Percentiles rank a stretch among this genome's conserved stretches.
These are phyloP conservation scores for Andrena hattorfiana DNA, from an alignment of 2,888 invertebrate species.

Conservation along the genomic window DNA sequence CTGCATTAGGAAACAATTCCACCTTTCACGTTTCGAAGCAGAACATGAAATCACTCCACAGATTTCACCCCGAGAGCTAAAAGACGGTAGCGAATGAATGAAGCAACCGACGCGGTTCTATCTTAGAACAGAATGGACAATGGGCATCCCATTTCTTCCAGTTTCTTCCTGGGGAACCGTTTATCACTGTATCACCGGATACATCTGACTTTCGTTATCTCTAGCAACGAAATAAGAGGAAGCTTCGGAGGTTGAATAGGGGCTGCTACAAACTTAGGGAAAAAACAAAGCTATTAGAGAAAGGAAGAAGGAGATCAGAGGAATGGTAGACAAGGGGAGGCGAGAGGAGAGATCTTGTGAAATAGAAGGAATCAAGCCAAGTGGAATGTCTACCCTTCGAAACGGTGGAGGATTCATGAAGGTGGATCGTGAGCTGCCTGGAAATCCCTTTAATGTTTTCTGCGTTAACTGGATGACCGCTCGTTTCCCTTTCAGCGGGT, in stretches of 20 bases:
- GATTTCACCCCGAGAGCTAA: not conserved
- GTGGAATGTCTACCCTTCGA: constrained; percentile 54
- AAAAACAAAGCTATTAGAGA: constrained; percentile 51
- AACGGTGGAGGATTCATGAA: constrained; percentile 45
- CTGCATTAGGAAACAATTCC: not conserved
- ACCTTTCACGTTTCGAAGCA: not conserved
- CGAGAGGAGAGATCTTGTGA: constrained; percentile 13
- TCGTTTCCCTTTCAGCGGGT: constrained; percentile 34
- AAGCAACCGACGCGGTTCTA: constrained; percentile 8
- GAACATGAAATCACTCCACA: not conserved
- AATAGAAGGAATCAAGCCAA: constrained; percentile 57
- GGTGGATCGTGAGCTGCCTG: constrained; percentile 45
- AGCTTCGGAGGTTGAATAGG: constrained; percentile 37
- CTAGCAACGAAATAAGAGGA: constrained; percentile 43
- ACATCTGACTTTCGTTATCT: constrained; percentile 56
- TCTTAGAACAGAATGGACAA: constrained; percentile 31
- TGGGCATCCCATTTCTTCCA: constrained; percentile 32
- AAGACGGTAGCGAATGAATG: not conserved
- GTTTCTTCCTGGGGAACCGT: constrained; percentile 23
- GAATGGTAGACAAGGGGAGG: not conserved
- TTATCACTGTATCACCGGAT: constrained; percentile 51
- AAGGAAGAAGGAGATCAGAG: not conserved
- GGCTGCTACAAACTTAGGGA: constrained; percentile 33
- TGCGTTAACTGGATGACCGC: constrained; percentile 33
- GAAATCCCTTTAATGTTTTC: constrained; percentile 43